Percentiles rank a stretch among this genome's conserved stretches.
Conservation (phyloP, 1,140 invertebrate genomes). For the Aethina tumida region DNA sequence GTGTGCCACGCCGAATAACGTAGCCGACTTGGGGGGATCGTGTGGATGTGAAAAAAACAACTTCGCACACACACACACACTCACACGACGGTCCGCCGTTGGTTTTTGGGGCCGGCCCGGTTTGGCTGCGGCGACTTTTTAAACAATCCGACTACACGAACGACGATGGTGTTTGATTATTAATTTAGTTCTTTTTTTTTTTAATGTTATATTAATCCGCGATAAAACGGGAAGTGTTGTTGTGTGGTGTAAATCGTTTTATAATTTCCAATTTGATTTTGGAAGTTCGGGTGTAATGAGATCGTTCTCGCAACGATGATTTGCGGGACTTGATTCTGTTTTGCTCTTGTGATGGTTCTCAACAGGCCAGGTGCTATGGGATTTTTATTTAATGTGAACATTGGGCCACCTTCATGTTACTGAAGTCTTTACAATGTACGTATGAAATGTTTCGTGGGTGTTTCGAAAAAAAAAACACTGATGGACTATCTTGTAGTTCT, state of each 20-base stretch:
- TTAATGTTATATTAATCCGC: neutral
- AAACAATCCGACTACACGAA: no score
- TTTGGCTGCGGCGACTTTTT: no score
- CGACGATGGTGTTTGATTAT: no score
- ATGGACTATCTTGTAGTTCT: no score
- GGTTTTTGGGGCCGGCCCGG: no score
- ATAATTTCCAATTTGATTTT: constrained; percentile 6
- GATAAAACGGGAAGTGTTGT: neutral
- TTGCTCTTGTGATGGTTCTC: constrained; percentile 17
- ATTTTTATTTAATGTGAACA: constrained; percentile 22
- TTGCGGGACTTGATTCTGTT: constrained; percentile 9
- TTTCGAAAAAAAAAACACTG: no score
- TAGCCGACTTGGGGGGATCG: no score
- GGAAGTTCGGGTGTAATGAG: neutral
- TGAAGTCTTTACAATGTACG: constrained; percentile 20
- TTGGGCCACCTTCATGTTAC: constrained; percentile 22
- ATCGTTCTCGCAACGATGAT: constrained; percentile 2
- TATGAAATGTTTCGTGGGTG: constrained; percentile 22
- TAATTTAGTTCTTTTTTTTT: no score
- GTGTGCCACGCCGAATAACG: neutral
- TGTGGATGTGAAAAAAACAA: no score
- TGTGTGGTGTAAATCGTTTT: constrained; percentile 2
- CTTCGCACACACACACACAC: no score
- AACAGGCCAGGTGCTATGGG: constrained; percentile 19
- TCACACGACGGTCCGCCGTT: no score